These are phyloP conservation scores for Synanthedon tipuliformis DNA, from an alignment of 2,888 invertebrate species.

Conservation along the genomic window DNA sequence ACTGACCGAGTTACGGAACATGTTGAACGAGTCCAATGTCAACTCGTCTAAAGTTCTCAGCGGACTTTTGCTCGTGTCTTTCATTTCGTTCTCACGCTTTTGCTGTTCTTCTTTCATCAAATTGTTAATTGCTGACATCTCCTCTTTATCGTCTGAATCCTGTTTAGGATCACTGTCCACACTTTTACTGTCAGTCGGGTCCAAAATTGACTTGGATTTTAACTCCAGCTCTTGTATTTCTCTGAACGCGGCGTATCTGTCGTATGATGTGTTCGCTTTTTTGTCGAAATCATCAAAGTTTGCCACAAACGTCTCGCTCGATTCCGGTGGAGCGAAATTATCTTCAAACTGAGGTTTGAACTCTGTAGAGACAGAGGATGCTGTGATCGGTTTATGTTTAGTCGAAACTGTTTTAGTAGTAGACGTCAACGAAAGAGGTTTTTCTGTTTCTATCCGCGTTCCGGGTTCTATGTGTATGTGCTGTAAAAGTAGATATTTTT, in stretches of 20 bases:
- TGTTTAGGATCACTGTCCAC: constrained; percentile 34
- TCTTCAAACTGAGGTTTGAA: constrained; percentile 74
- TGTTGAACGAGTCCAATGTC: constrained; percentile 50
- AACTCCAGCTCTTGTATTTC: constrained; percentile 84
- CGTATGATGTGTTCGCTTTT: constrained; percentile 73
- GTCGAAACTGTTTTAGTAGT: constrained; percentile 15
- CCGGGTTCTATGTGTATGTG: constrained; percentile 49
- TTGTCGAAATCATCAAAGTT: constrained; percentile 74
- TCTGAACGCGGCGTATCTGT: constrained; percentile 89
- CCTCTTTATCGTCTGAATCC: constrained; percentile 51
- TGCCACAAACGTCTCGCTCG: constrained; percentile 71
- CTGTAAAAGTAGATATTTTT: constrained; percentile 18
- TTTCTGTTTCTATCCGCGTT: constrained; percentile 31
- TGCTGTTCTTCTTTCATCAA: constrained; percentile 32
- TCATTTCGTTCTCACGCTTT: constrained; percentile 27
- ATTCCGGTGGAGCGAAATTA: constrained; percentile 64
- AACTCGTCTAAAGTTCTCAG: constrained; percentile 51
- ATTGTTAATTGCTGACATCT: constrained; percentile 39
- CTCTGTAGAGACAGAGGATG: constrained; percentile 19
- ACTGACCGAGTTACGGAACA: constrained; percentile 56
- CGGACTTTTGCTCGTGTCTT: constrained; percentile 44
- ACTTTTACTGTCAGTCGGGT: constrained; percentile 26
- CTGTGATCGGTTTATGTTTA: constrained; percentile 13
- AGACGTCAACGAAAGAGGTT: constrained; percentile 16
- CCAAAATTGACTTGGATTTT: constrained; percentile 55